Percentiles rank a stretch among this genome's conserved stretches.
Evolutionary conservation across 2,888 invertebrate species (phyloP).

Genomic region (Dorcus hopei): DNA sequence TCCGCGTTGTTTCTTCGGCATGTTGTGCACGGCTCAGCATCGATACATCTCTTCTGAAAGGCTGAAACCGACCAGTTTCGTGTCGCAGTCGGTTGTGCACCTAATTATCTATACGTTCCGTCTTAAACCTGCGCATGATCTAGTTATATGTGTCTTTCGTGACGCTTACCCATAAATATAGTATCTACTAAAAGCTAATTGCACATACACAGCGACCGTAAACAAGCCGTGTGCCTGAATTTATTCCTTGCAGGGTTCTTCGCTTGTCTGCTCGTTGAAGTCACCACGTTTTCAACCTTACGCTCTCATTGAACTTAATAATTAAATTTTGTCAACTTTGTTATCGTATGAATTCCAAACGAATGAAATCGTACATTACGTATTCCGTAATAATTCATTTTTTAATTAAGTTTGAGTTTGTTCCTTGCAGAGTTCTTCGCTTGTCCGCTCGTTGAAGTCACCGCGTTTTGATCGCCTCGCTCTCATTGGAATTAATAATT

Average conservation of each 20-base stretch:
- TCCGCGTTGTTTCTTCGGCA: slow-evolving; percentile 18
- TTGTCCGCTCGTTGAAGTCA: slow-evolving; percentile 12
- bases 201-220: slow-evolving; percentile 15
- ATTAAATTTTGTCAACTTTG: too few relatives aligned
- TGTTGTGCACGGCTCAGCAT: slow-evolving; percentile 12
- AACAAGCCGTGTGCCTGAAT: slow-evolving; percentile 11
- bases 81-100: slow-evolving; percentile 16
- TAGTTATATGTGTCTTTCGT: slow-evolving; percentile 16
- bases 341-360: too few relatives aligned
- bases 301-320: neutral
- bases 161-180: slow-evolving; percentile 19
- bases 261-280: slow-evolving; percentile 12
- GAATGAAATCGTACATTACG: too few relatives aligned
- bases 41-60: slow-evolving; percentile 4
- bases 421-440: slow-evolving; percentile 11
- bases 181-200: slow-evolving; percentile 18
- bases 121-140: slow-evolving; percentile 14
- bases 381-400: too few relatives aligned
- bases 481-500: neutral
- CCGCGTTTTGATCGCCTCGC: neutral
- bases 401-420: too few relatives aligned
- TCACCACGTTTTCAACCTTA: slow-evolving; percentile 1
- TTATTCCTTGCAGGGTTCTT: slow-evolving; percentile 10
- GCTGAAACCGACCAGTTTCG: slow-evolving; percentile 11
- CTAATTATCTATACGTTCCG: slow-evolving; percentile 16